Base-by-base conservation (phyloP, 1,140 invertebrate species). In the Pentalonia nigronervosa region DNA sequence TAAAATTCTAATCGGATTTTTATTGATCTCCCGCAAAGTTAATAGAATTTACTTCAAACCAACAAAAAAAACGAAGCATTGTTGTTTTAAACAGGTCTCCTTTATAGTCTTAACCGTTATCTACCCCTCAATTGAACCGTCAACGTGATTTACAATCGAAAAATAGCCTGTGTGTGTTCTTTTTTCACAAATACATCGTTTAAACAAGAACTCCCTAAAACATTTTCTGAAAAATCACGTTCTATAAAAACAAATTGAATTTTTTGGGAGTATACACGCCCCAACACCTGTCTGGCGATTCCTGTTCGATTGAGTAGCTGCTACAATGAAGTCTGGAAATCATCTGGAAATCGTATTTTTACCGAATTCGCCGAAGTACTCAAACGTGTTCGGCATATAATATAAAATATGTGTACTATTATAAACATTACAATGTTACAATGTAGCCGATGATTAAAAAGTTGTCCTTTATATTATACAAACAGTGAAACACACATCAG, bases 271-370 rank as follows among this genome's bases (percentile, higher is more conserved):
- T 41, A 17, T 30, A 90, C 25, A 90, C 50, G 23, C 53, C 88
- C 48, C 53, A 60, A 9, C 36, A 90, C 88, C 88, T 90, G 88
- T 60, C 23, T 8, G 20, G 17, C 53, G 23, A 90, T 45, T 50
- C 50, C 47, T 21, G 88, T 89, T 89, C 48, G 87, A 34, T 53
- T 34, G 87, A 89, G 48, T 50, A n/a, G 48, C 47, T 23, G 87
- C n/a, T 36, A 89, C 87, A 89, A 89, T 23, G 48, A 89, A 88
- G 45, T 34, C n/a, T 53, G 87, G 23, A 34, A 89, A 89, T 89
- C 87, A 53, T 89, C 87, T 53, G 87, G 48, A 67, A 91, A 81
- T 76, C 11, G 23, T 91, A 45, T 91, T 81, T 91, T 76, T 91
- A 45, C 47, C 53, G 53, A 47, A 48, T 48, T 21, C 11, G 21